Base-by-base conservation (phyloP, 2,797 vertebrate genomes). In the Cuculus canorus region DNA sequence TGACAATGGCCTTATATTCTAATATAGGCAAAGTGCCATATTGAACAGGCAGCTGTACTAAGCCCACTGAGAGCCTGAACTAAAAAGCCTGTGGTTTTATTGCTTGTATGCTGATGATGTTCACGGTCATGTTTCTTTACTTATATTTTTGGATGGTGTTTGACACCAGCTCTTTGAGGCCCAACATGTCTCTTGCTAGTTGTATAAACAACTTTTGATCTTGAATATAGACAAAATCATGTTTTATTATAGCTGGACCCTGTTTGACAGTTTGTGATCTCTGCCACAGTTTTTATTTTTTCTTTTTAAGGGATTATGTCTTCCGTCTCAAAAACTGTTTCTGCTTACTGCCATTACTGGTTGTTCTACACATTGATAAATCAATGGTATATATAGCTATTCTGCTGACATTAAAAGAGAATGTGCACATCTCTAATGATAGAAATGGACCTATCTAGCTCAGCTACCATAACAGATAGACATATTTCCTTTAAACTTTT, bases 391-490 rank as follows among this genome's bases (percentile, higher is more conserved):
- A 39, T 8, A 64, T 12, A 82, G 2, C 3, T 30, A 10, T 45
- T 68, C 53, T 71, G 3, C 21, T 81, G 65, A 90, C 88, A 71
- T 57, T 27, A 47, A 57, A 59, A 72, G 28, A 59, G 7, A 89
- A 87, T 0, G 0, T 28, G 1, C 5, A 17, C 9, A 43, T 30
- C 10, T 71, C 10, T 70, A 56, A 43, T 39, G 32, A 28, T 5
- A 59, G 50, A 75, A 60, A 73, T 59, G 3, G 9, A 69, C 48
- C 10, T 50, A 12, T 64, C 25, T 48, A 71, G 17, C 19, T 90
- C 23, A 33, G 16, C 15, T 50, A 28, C 13, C 22, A 5, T 50
- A 93, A 53, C 9, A 86, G 18, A 7, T 32, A 75, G 10, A 39
- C 7, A 72, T 1, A 43, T 43, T 17, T 43, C 43, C 43, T 43